Conservation (phyloP, 2,888 invertebrate genomes). For the Drosophila hamatofila region DNA sequence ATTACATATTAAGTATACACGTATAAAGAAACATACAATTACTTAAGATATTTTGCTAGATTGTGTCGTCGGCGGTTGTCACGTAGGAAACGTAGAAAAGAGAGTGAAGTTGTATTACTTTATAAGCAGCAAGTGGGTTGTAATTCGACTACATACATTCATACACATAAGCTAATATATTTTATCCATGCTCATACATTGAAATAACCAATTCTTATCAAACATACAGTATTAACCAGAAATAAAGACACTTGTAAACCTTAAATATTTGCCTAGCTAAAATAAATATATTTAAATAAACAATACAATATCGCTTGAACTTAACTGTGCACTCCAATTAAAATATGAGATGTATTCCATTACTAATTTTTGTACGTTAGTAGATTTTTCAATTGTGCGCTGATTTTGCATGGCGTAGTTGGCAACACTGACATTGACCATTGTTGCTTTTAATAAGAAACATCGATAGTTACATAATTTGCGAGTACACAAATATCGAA, state of each 20-base stretch:
- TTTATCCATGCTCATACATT: constrained; percentile 60
- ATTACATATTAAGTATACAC: constrained; percentile 38
- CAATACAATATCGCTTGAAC: constrained; percentile 58
- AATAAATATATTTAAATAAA: constrained; percentile 57
- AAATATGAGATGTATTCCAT: constrained; percentile 50
- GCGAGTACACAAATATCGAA: constrained; percentile 15
- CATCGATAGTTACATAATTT: constrained; percentile 22
- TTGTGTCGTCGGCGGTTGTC: constrained; percentile 36
- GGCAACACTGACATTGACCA: constrained; percentile 36
- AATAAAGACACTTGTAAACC: constrained; percentile 62
- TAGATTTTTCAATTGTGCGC: constrained; percentile 20
- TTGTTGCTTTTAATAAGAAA: constrained; percentile 27
- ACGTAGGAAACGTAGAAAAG: constrained; percentile 6
- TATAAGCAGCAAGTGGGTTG: constrained; percentile 71
- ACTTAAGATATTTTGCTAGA: constrained; percentile 49
- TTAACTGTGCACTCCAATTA: constrained; percentile 45
- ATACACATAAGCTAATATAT: constrained; percentile 57
- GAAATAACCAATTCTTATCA: constrained; percentile 59
- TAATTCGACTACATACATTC: constrained; percentile 63
- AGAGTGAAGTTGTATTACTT: constrained; percentile 66
- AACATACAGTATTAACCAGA: constrained; percentile 71
- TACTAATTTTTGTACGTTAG: constrained; percentile 3
- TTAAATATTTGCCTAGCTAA: constrained; percentile 62
- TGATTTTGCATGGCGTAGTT: background rate
- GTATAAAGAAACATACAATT: constrained; percentile 26